A percentile compares a stretch with the other conserved stretches of the same genome.
Evolutionary conservation across 2,113 vertebrate genomes (phyloP).

Genomic region (Neodon shergylaensis): DNA sequence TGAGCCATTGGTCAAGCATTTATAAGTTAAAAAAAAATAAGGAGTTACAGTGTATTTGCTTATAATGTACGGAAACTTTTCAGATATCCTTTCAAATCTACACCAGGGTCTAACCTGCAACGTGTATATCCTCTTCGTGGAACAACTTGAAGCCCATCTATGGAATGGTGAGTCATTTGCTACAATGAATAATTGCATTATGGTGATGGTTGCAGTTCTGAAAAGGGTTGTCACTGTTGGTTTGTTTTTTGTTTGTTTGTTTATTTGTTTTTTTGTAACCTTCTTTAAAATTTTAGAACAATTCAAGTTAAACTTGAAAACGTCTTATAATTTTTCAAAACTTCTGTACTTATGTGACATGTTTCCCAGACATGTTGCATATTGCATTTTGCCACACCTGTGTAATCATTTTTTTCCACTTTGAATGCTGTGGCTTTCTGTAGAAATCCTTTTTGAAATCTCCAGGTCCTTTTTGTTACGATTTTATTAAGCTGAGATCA

Average conservation of each 20-base stretch:
- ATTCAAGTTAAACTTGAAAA: conserved; percentile 27
- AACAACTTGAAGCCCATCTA: conserved; percentile 24
- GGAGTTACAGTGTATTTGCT: neutral
- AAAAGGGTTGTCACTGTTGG: neutral
- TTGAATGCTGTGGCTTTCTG: neutral
- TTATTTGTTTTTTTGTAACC: neutral
- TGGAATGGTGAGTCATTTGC: conserved; percentile 26
- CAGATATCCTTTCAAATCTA: neutral
- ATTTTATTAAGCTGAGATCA: neutral
- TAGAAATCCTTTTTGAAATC: neutral
- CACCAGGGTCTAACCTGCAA: neutral
- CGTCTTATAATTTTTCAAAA: neutral
- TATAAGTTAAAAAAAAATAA: neutral
- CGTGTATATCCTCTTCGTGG: neutral
- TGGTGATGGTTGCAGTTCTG: neutral
- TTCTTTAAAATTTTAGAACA: neutral
- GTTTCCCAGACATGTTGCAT: neutral
- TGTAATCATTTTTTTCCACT: neutral
- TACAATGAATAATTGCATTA: neutral
- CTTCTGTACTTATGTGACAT: neutral
- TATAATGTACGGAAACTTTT: neutral
- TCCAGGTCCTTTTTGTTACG: neutral
- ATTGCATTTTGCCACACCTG: neutral
- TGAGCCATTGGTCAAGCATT: too few species aligned
- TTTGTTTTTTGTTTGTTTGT: neutral